A percentile compares a stretch with the other conserved stretches of the same genome.
Conservation (phyloP, 2,113 vertebrate species). For the Labeo rohita region DNA sequence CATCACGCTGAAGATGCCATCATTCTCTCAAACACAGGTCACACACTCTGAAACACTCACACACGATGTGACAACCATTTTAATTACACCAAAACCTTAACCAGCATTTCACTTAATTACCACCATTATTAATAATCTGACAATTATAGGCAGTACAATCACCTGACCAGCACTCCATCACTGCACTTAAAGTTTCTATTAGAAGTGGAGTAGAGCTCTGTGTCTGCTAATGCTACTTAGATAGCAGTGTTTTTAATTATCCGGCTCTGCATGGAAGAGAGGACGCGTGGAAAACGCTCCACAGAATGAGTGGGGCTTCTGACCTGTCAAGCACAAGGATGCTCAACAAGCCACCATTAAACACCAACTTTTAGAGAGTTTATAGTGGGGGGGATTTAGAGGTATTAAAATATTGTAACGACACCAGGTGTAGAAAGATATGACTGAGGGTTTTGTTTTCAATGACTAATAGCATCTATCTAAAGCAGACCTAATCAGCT, state of each 20-base stretch:
- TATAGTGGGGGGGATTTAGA: conserved; percentile 15
- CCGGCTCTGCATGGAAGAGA: conserved; percentile 37
- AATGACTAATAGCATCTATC: background rate
- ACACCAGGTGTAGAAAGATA: background rate
- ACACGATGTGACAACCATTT: conserved; percentile 66
- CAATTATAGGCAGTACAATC: conserved; percentile 79
- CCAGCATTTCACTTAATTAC: conserved; percentile 80
- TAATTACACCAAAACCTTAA: conserved; percentile 60
- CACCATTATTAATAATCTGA: conserved; percentile 81
- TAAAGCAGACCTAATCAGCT: background rate
- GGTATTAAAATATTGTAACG: background rate
- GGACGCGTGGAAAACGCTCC: conserved; percentile 37
- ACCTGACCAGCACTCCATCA: conserved; percentile 68
- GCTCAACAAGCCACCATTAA: conserved; percentile 42
- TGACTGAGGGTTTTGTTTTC: background rate
- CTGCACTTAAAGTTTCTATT: conserved; percentile 46
- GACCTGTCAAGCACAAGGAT: conserved; percentile 53
- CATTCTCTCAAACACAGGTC: conserved; percentile 66
- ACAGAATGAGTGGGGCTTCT: conserved; percentile 47
- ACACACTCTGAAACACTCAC: conserved; percentile 47
- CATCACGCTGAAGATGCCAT: conserved; percentile 14
- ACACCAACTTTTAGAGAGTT: conserved; percentile 42
- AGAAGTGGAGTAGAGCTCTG: conserved; percentile 23
- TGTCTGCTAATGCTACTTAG: conserved; percentile 36
- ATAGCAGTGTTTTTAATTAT: conserved; percentile 64